Evolutionary conservation across 2,888 invertebrate species (phyloP).

Genomic region (Lapara coniferarum): DNA sequence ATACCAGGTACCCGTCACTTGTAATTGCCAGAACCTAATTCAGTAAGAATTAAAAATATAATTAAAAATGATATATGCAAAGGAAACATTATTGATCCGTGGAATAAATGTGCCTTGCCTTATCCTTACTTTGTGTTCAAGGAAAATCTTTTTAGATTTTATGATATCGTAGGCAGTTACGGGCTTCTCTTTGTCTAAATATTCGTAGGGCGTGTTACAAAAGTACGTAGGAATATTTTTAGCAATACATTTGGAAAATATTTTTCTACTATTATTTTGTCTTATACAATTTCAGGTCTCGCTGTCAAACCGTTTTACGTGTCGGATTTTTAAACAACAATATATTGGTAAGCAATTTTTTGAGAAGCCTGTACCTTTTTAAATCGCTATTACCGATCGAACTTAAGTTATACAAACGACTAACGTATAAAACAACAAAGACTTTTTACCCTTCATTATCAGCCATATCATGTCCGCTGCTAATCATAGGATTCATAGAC

Average conservation of each 20-base stretch:
- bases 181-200: conserved; percentile 8
- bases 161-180: background rate
- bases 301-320: background rate
- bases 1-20: conserved; percentile 1
- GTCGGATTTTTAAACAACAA: too few species aligned
- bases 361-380: too few species aligned
- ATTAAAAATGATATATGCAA: background rate
- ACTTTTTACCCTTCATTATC: too few species aligned
- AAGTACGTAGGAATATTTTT: conserved; percentile 7
- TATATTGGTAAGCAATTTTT: too few species aligned
- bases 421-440: too few species aligned
- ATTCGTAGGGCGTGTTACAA: background rate
- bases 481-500: too few species aligned
- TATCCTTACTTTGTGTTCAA: conserved; percentile 1
- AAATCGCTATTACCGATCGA: too few species aligned
- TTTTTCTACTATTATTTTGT: background rate
- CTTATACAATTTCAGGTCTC: background rate
- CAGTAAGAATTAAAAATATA: background rate
- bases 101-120: background rate
- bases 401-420: background rate
- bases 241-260: background rate
- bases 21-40: background rate
- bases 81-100: background rate
- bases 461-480: too few species aligned
- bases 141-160: conserved; percentile 1